These are phyloP conservation scores for Machimus rusticus DNA, from an alignment of 2,888 invertebrate species.

Conservation along the genomic window DNA sequence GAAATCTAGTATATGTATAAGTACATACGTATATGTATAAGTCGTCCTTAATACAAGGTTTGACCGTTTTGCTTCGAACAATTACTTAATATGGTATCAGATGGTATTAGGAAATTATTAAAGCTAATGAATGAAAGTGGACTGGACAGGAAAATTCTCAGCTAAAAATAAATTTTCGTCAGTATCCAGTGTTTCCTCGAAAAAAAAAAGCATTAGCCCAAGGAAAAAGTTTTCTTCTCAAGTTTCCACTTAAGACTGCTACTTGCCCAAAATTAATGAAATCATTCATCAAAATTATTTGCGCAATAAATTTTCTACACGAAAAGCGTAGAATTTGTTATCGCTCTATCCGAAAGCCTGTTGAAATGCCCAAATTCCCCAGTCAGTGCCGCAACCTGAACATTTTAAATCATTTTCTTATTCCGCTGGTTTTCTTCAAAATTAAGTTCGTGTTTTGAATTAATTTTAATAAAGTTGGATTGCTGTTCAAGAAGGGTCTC, in stretches of 20 bases:
- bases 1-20: no score
- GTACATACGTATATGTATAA: no score
- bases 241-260: not conserved
- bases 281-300: not conserved
- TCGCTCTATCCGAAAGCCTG: not conserved
- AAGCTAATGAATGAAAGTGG: not conserved
- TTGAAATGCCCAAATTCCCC: not conserved
- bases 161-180: not conserved
- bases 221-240: not conserved
- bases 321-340: not conserved
- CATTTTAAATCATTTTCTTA: not conserved
- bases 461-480: slow-evolving; percentile 14
- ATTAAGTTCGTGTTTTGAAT: slow-evolving; percentile 12
- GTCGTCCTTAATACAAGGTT: no score
- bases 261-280: not conserved
- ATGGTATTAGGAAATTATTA: not conserved
- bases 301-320: not conserved
- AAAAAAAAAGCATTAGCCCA: not conserved
- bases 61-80: not conserved
- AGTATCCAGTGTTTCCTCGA: not conserved
- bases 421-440: not conserved
- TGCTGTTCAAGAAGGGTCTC: not conserved
- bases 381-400: not conserved
- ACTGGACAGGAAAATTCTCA: not conserved
- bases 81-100: not conserved